These are phyloP conservation scores for Neomicropteryx cornuta DNA, from an alignment of 1,140 invertebrate species.

Conservation along the genomic window DNA sequence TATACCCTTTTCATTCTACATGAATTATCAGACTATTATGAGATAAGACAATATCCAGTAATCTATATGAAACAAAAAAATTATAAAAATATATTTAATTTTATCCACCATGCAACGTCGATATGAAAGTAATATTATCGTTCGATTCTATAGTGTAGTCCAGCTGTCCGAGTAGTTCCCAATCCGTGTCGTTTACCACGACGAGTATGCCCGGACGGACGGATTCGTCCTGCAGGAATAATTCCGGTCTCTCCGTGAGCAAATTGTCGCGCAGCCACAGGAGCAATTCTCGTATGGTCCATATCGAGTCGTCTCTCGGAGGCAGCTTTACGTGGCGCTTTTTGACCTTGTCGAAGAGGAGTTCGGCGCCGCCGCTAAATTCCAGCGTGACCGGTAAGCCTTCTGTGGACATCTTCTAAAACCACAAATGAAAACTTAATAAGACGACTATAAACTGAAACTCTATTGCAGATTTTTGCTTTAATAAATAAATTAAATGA, in stretches of 20 bases:
- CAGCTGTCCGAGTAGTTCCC: constrained; percentile 65
- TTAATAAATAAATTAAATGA: too few relatives aligned
- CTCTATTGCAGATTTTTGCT: too few relatives aligned
- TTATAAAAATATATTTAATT: constrained; percentile 2
- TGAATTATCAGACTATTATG: too few relatives aligned
- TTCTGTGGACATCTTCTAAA: too few relatives aligned
- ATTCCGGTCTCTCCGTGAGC: constrained; percentile 71
- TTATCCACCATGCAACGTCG: constrained; percentile 48
- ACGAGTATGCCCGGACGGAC: constrained; percentile 88
- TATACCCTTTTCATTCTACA: too few relatives aligned
- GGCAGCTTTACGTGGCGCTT: constrained; percentile 56
- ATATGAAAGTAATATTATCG: constrained; percentile 46
- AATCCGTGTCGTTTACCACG: constrained; percentile 85
- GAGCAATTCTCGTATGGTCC: constrained; percentile 64
- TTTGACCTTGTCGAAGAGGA: constrained; percentile 76
- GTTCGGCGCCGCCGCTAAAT: constrained; percentile 75
- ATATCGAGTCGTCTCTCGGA: constrained; percentile 35
- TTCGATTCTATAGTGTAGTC: constrained; percentile 39
- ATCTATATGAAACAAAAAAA: too few relatives aligned
- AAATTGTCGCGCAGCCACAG: constrained; percentile 78
- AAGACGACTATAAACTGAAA: too few relatives aligned
- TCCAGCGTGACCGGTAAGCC: constrained; percentile 17
- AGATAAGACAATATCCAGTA: too few relatives aligned
- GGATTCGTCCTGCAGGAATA: constrained; percentile 73
- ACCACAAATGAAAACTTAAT: too few relatives aligned